Percentiles rank a stretch among this genome's conserved stretches.
phyloP scores from a whole-genome alignment of 2,113 vertebrate genomes.

The Apodemus speciosus region DNA sequence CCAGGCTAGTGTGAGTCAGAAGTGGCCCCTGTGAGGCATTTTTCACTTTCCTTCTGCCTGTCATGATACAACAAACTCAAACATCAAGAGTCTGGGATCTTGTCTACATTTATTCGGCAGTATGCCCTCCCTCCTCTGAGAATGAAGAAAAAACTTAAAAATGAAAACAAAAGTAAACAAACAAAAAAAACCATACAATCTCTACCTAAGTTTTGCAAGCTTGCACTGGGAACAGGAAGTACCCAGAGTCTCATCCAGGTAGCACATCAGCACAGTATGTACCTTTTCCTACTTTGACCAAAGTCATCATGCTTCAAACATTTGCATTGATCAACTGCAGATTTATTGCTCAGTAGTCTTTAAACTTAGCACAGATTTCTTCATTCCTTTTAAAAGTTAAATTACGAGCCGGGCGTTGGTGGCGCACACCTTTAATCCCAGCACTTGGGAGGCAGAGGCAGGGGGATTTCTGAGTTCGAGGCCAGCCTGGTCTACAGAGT shows the following conservation, averaged over 20 bases:
- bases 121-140: not conserved
- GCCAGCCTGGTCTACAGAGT: no score
- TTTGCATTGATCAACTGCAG: not conserved
- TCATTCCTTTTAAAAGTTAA: slow-evolving; percentile 31
- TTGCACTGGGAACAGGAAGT: not conserved
- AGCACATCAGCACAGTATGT: not conserved
- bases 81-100: not conserved
- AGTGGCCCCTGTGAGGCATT: not conserved
- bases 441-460: no score
- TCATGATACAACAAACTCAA: not conserved
- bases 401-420: no score
- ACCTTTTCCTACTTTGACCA: slow-evolving; percentile 9
- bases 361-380: not conserved
- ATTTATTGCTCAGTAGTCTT: slow-evolving; percentile 18
- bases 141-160: not conserved
- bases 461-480: no score
- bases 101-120: not conserved
- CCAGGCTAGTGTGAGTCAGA: not conserved
- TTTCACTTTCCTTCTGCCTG: not conserved
- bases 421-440: no score
- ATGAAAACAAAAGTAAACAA: no score
- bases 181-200: no score
- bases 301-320: not conserved
- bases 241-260: not conserved
- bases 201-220: not conserved